These are phyloP conservation scores for Troides oblongomaculatus DNA, from an alignment of 2,888 invertebrate species.

Conservation along the genomic window DNA sequence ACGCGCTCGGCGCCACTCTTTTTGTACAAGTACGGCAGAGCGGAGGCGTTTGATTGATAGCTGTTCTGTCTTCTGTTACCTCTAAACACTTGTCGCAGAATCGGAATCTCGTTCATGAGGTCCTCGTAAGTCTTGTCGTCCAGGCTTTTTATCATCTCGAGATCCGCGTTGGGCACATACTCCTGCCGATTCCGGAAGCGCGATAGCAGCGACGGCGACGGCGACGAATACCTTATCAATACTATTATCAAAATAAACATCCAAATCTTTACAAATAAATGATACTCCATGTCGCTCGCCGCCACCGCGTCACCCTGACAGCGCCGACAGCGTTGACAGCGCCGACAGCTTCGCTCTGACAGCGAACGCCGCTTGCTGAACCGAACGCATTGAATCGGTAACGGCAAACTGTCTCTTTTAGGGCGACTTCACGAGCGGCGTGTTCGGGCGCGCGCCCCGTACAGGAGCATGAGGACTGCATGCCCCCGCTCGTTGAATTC, in stretches of 20 bases:
- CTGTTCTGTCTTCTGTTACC: conserved; percentile 1
- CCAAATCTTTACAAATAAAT: neutral
- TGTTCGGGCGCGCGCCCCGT: too few relatives aligned
- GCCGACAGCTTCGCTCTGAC: neutral
- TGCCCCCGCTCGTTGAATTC: too few relatives aligned
- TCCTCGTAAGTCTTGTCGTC: conserved; percentile 24
- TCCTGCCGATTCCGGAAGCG: conserved; percentile 14
- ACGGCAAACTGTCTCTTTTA: too few relatives aligned
- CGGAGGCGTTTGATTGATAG: neutral
- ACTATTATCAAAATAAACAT: neutral
- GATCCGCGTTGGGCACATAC: conserved; percentile 14
- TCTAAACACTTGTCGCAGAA: conserved; percentile 14
- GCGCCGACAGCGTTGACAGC: too few relatives aligned
- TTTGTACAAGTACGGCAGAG: neutral
- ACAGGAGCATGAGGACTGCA: too few relatives aligned
- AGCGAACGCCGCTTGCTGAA: neutral
- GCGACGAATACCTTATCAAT: neutral
- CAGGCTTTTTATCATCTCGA: conserved; percentile 16
- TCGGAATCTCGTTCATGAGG: conserved; percentile 22
- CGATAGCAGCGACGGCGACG: conserved; percentile 8
- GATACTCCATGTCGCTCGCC: too few relatives aligned
- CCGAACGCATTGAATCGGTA: too few relatives aligned
- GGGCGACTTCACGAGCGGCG: too few relatives aligned
- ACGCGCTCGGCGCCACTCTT: too few relatives aligned
- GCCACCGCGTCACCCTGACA: too few relatives aligned